These are phyloP conservation scores for Tamandua tetradactyla DNA, from an alignment of 2,797 vertebrate genomes.

Conservation along the genomic window DNA sequence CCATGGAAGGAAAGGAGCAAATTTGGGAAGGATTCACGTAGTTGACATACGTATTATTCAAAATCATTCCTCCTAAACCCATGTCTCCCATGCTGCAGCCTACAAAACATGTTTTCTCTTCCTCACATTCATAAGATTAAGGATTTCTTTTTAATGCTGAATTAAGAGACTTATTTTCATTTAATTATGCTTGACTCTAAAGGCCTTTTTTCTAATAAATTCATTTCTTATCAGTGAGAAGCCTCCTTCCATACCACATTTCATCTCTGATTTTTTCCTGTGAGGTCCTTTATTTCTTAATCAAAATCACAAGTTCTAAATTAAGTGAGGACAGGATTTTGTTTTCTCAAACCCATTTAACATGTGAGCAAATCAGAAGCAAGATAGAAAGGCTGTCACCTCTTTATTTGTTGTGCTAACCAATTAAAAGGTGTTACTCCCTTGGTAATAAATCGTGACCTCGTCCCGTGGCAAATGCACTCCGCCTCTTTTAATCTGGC, in stretches of 20 bases:
- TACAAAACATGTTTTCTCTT: not conserved
- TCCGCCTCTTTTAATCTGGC: not conserved
- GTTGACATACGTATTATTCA: not conserved
- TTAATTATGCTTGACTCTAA: constrained; percentile 33
- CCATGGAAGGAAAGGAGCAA: not conserved
- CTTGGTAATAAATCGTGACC: constrained; percentile 59
- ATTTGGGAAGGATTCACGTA: not conserved
- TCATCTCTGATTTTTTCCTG: not conserved
- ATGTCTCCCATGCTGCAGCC: not conserved
- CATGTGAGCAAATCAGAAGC: constrained; percentile 44
- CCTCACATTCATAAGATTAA: constrained; percentile 14
- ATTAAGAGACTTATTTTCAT: constrained; percentile 48
- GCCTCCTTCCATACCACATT: not conserved
- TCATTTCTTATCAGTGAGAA: constrained; percentile 29
- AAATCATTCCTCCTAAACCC: not conserved
- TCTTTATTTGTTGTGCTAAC: constrained; percentile 64
- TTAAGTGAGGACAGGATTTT: constrained; percentile 42
- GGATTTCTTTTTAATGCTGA: not conserved
- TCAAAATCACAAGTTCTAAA: constrained; percentile 70
- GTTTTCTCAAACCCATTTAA: constrained; percentile 38
- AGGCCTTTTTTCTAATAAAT: constrained; percentile 48
- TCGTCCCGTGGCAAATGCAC: not conserved
- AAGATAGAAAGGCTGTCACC: not conserved
- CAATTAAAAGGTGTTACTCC: constrained; percentile 71
- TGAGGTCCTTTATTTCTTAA: constrained; percentile 53